Base-by-base conservation (phyloP, 1,140 invertebrate genomes). In the Sarcophaga peregrina region DNA sequence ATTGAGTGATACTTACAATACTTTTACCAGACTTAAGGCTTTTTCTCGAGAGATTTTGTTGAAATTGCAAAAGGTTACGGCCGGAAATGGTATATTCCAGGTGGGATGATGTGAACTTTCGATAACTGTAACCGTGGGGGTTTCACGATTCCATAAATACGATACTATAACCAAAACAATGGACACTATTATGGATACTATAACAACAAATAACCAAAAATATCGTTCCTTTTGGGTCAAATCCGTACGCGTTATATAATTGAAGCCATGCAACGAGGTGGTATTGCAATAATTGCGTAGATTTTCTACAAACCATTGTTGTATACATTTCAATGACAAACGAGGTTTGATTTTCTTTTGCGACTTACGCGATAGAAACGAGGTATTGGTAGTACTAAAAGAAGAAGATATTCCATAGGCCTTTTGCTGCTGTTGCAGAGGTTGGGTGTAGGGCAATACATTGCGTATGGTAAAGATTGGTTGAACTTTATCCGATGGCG, bases 31-130 rank as follows among this genome's bases (percentile, higher is more conserved):
- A 6, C 58, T 81, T 11, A 85, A 9, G 1, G 88, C 88, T 52
- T 85, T 89, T 0, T 8, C 74, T 25, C 82, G 87, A 0, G 89
- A 90, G 52, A 90, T 91, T 81, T 93, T 92, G 87, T 95, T 95
- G 17, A 94, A 91, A 86, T 93, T 92, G 85, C 94, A 95, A 68
- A 95, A 91, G 0, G 94, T 94, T 0, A 95, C 92, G 0, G 94
- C 94, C 0, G 94, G 94, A 87, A 95, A 95, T 0, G 93, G 93
- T 82, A 94, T 92, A 85, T 94, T 93, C 93, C 94, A 95, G 58
- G 94, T 94, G n/a, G 93, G 93, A 72, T 93, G 92, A 87, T 94
- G 93, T 0, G 93, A 94, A 45, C 93, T 93, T 85, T 95, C 93
- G 83, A 95, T 93, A 0, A 94, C 92, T 4, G 91, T 91, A 4